A percentile compares a stretch with the other conserved stretches of the same genome.
These are phyloP conservation scores for Autographa gamma DNA, from an alignment of 2,888 invertebrate genomes.

Conservation along the genomic window DNA sequence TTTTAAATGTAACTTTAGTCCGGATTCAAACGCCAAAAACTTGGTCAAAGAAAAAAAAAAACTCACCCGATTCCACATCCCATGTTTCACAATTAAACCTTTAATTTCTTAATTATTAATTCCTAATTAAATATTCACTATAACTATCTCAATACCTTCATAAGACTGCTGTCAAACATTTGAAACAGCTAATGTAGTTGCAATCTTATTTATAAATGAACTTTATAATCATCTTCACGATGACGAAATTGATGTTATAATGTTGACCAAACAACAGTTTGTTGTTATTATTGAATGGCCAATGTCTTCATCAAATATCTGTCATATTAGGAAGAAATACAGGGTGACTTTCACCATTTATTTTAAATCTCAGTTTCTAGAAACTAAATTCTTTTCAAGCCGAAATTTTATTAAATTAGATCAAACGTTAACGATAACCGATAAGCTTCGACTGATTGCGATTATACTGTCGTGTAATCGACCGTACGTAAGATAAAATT, in stretches of 20 bases:
- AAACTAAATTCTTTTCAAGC: no score
- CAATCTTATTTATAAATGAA: background rate
- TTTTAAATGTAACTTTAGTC: no score
- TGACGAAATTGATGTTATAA: conserved; percentile 9
- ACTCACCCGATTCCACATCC: background rate
- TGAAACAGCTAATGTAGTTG: background rate
- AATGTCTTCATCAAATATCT: background rate
- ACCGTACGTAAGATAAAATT: no score
- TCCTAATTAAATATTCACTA: no score
- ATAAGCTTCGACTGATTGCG: no score
- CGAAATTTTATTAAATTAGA: no score
- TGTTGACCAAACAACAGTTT: conserved; percentile 17
- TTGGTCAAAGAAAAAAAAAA: background rate
- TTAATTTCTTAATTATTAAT: background rate
- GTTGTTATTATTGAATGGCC: background rate
- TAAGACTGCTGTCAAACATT: background rate
- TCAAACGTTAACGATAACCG: no score
- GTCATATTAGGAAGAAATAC: background rate
- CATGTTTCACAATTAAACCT: background rate
- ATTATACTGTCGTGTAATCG: no score
- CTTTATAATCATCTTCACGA: background rate
- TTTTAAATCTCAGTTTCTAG: background rate
- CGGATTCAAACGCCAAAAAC: no score
- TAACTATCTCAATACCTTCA: background rate
- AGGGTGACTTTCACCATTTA: background rate